Conservation (phyloP, 2,888 invertebrate species). For the Ceramica pisi region DNA sequence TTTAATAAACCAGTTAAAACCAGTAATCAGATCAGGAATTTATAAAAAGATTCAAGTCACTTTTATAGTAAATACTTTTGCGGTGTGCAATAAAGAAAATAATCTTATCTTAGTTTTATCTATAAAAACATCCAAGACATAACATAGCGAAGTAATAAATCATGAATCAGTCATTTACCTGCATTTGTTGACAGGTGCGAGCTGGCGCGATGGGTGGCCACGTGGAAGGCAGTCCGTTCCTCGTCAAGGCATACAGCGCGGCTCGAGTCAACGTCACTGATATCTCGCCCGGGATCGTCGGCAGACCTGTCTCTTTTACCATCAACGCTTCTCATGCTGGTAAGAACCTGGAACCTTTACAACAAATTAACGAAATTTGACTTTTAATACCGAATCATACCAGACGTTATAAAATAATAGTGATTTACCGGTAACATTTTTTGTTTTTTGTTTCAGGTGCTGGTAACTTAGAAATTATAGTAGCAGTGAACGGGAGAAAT, state of each 20-base stretch:
- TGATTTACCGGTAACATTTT: neutral
- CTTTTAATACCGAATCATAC: no score
- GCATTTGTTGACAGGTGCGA: conserved; percentile 76
- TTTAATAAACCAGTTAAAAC: neutral
- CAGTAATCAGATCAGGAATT: neutral
- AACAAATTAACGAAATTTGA: neutral
- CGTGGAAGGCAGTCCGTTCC: conserved; percentile 98
- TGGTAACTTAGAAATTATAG: conserved; percentile 99
- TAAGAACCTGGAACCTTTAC: conserved; percentile 50
- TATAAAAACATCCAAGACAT: conserved; percentile 2
- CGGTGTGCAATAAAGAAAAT: neutral
- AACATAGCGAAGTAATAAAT: neutral
- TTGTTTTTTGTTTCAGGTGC: conserved; percentile 91
- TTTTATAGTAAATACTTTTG: neutral
- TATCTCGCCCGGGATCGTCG: conserved; percentile 97
- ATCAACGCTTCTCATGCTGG: conserved; percentile 95
- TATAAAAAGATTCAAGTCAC: conserved; percentile 3
- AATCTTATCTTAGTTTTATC: conserved; percentile 14
- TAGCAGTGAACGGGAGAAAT: conserved; percentile 98
- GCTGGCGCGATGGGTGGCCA: conserved; percentile 92
- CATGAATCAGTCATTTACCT: neutral
- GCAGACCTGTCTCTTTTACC: conserved; percentile 98
- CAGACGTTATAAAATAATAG: no score
- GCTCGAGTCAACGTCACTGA: conserved; percentile 98
- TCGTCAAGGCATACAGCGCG: conserved; percentile 98